Base-by-base conservation (phyloP, 2,888 invertebrate genomes). In the Erebia aethiops region DNA sequence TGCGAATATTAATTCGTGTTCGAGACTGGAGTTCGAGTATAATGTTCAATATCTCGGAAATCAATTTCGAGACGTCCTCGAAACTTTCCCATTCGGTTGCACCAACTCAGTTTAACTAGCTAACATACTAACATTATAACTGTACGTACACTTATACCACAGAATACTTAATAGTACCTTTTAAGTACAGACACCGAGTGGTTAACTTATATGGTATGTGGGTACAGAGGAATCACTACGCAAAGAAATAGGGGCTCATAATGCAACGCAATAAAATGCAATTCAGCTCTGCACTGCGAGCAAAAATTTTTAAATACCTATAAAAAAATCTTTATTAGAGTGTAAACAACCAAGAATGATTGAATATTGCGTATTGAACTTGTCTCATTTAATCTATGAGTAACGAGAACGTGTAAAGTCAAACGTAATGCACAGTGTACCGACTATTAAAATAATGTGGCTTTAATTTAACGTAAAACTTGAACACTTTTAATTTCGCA, bases 1-100 rank as follows among this genome's bases (percentile, higher is more conserved):
- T 54, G 70, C 60, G 66, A 70, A 70, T 70, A 70, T 70, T 70
- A 70, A 70, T 70, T 70, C 66, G 57, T 54, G 65, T 61, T 73
- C 74, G 67, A 64, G 66, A 71, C 56, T 26, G 13, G 26, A 26
- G 65, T 69, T 73, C 71, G 64, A 64, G 66, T 71, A 73, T 75
- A 70, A 74, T 72, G 72, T 74, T 74, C 73, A 76, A 76, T 75
- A 75, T 75, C 70, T 56, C 64, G 71, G 68, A 71, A 76, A 77
- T 77, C 73, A 77, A 76, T 77, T 77, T 71, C 74, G 56, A 69
- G 65, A 65, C 71, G 70, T 69, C 72, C 72, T 68, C 71, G 61
- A 74, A 77, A 77, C 76, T 77, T 76, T 66, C 43, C 51, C 74
- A 67, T 71, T 67, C 58, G 64, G 69, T 52, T 71, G 69, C 71